Evolutionary conservation across 1,140 invertebrate genomes (phyloP).

Genomic region (Rhopalosiphum maidis): DNA sequence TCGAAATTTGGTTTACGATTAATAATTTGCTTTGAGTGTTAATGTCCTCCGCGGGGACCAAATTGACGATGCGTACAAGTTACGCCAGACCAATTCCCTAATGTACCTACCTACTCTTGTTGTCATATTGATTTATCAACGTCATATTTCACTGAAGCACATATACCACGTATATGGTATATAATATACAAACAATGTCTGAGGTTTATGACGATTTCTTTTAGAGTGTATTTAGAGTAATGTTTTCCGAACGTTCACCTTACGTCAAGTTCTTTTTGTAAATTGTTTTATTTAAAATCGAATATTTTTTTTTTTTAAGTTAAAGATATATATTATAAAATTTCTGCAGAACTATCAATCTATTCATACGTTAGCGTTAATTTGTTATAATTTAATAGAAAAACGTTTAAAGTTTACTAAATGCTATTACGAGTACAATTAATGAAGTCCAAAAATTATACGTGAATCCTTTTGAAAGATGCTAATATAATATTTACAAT

Average conservation of each 20-base stretch:
- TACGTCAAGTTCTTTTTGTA: background rate
- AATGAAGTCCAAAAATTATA: background rate
- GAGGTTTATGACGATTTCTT: background rate
- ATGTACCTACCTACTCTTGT: background rate
- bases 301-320: background rate
- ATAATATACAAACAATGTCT: background rate
- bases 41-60: background rate
- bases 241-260: background rate
- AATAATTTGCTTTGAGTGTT: background rate
- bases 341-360: background rate
- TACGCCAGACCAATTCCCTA: background rate
- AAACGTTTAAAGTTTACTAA: too few relatives aligned
- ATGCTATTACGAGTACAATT: too few relatives aligned
- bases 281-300: background rate
- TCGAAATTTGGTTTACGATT: background rate
- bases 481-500: background rate
- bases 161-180: background rate
- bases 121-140: constrained; percentile 15
- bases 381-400: background rate
- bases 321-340: background rate
- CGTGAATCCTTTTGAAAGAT: background rate
- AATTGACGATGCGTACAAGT: constrained; percentile 3
- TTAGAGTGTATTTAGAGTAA: background rate
- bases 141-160: background rate
- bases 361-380: background rate